Evolutionary conservation across 2,797 vertebrate genomes (phyloP).

Genomic region (Xiphorhynchus erythropygius): DNA sequence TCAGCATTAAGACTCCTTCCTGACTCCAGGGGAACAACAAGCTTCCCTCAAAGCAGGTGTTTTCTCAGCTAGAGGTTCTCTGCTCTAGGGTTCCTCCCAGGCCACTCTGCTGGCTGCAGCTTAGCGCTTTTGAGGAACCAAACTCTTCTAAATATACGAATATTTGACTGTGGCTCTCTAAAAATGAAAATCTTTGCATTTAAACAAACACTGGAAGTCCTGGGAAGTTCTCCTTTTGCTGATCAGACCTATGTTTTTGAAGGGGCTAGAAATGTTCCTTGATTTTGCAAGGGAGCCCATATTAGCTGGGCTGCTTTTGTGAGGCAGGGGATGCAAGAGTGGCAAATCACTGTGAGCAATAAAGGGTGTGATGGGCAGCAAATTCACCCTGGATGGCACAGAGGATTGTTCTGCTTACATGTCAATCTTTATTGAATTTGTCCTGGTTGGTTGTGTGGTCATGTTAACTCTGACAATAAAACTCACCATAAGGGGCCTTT

Average conservation of each 20-base stretch:
- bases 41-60: not conserved
- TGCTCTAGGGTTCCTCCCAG: not conserved
- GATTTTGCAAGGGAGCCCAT: not conserved
- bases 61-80: conserved; percentile 20
- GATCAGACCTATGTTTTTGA: not conserved
- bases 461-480: conserved; percentile 1
- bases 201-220: conserved; percentile 35
- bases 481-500: not conserved
- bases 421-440: conserved; percentile 25
- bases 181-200: conserved; percentile 45
- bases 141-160: not conserved
- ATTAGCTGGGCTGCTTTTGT: conserved; percentile 2
- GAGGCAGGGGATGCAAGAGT: not conserved
- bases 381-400: not conserved
- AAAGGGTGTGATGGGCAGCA: not conserved
- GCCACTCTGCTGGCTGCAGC: not conserved
- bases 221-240: not conserved
- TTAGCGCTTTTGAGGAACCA: conserved; percentile 11
- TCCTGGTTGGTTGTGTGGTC: not conserved
- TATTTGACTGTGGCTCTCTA: conserved; percentile 34
- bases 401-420: conserved; percentile 10
- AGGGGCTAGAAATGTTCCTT: not conserved
- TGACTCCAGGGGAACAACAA: not conserved
- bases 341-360: not conserved
- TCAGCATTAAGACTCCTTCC: not conserved